Evolutionary conservation across 1,140 invertebrate species (phyloP).

Genomic region (Macrotrachela quadricornifera): DNA sequence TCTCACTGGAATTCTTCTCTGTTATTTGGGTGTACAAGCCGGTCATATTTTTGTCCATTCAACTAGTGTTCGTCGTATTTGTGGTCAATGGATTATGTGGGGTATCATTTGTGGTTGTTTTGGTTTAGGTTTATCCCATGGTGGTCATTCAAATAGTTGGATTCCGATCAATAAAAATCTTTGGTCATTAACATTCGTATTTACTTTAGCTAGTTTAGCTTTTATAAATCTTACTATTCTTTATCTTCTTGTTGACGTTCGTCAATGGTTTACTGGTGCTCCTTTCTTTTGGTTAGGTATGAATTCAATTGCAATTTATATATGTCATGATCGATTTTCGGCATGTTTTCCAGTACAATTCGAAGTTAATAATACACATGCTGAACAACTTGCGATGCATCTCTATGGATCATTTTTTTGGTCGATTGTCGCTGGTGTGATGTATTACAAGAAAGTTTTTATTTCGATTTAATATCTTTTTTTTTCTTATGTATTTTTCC

Average conservation of each 20-base stretch:
- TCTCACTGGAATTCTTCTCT: slow-evolving; percentile 39
- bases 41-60: no score
- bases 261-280: slow-evolving; percentile 50
- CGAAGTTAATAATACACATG: slow-evolving; percentile 42
- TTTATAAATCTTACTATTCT: slow-evolving; percentile 47
- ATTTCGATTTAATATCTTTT: slow-evolving; percentile 32
- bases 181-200: slow-evolving; percentile 48
- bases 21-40: slow-evolving; percentile 47
- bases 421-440: slow-evolving; percentile 46
- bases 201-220: slow-evolving; percentile 47
- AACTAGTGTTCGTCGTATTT: slow-evolving; percentile 7
- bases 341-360: slow-evolving; percentile 56
- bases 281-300: slow-evolving; percentile 61
- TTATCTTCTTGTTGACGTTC: slow-evolving; percentile 56
- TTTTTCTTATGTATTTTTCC: no score
- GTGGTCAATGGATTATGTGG: slow-evolving; percentile 37
- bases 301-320: slow-evolving; percentile 65
- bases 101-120: slow-evolving; percentile 10
- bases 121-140: slow-evolving; percentile 22
- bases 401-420: slow-evolving; percentile 61
- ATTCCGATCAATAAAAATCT: slow-evolving; percentile 70
- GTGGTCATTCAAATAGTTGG: slow-evolving; percentile 35
- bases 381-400: slow-evolving; percentile 44
- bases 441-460: slow-evolving; percentile 48
- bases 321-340: slow-evolving; percentile 54